Conservation (phyloP, 2,888 invertebrate species). For the Parascotia fuliginaria region DNA sequence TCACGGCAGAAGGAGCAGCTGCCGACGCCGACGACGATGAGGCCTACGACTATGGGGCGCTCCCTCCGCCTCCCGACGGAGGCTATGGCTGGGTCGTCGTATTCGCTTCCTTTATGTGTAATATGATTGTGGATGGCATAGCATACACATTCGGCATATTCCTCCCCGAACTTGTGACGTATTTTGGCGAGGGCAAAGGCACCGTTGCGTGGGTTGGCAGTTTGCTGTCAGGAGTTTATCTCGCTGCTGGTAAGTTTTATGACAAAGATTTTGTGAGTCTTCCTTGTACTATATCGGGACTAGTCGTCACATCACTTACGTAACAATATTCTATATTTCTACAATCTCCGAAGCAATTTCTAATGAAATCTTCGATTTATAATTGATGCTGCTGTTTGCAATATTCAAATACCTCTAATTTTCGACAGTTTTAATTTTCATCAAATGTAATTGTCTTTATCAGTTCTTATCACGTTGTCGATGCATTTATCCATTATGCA, state of each 20-base stretch:
- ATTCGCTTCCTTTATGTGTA: slow-evolving; percentile 98
- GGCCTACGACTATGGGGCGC: slow-evolving; percentile 89
- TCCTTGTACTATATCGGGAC: no score
- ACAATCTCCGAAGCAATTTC: no score
- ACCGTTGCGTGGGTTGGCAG: slow-evolving; percentile 98
- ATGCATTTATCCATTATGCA: slow-evolving; percentile 51
- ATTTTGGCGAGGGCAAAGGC: slow-evolving; percentile 94
- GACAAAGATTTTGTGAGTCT: slow-evolving; percentile 1
- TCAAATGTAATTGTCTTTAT: slow-evolving; percentile 43
- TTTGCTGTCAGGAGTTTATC: slow-evolving; percentile 97
- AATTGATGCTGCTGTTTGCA: slow-evolving; percentile 18
- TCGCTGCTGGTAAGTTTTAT: slow-evolving; percentile 91
- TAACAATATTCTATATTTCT: slow-evolving; percentile 1
- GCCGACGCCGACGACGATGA: slow-evolving; percentile 87
- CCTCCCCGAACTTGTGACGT: slow-evolving; percentile 91
- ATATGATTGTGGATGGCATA: slow-evolving; percentile 99
- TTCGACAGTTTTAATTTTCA: slow-evolving; percentile 30
- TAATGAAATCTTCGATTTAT: background rate
- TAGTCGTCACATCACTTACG: no score
- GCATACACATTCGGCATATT: slow-evolving; percentile 99
- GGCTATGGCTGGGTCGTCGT: slow-evolving; percentile 98
- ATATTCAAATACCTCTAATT: slow-evolving; percentile 26
- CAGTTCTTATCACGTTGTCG: slow-evolving; percentile 64
- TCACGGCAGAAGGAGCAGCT: slow-evolving; percentile 88
- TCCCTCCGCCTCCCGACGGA: slow-evolving; percentile 95